Evolutionary conservation across 1,140 invertebrate species (phyloP), one percentile per base, ranked within the genome.

Genomic region (Trichogramma pretiosum): DNA sequence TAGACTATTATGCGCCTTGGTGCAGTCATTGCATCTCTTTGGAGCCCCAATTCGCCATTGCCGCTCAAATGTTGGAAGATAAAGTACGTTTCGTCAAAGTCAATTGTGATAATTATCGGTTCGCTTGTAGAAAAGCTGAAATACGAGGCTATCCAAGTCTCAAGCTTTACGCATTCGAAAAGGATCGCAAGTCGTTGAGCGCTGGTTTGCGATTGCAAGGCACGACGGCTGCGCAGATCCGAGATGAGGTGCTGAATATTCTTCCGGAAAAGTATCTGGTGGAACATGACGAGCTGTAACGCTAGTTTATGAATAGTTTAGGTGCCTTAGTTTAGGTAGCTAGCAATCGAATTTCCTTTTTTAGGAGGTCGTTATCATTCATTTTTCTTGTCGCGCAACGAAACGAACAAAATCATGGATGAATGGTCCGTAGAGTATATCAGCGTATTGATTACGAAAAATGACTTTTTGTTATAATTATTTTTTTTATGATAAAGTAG

Each of bases 1-100:
- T 88, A 11, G 82, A 87, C 63, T 88, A 82, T 63, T 87, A 77
- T 65, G 81, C 83, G 5, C 83, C 84, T 0, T 87, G 84, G 83
- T 87, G 84, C 67, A 77, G 78, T 5, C 82, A 81, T 59, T 87
- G 84, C 59, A 77, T 80, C 55, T 65, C 74, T 33, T 80, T 87
- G 61, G 79, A 80, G 50, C 82, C 83, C 21, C 78, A 84, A 53
- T 85, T 83, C 70, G 73, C 78, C 55, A 70, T 74, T 52, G 73
- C 82, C 26, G 77, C 82, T 17, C 70, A 78, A 68, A 83, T 85
- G 70, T 44, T 81, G 23, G 64, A 77, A 38, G 72, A 70, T n/a
- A 60, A 57, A 51, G 70, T 76, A 3, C 70, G 68, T 42, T 64
- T 72, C 28, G 79, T 73, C 9, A 78, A 75, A 64, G 55, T 81